These are phyloP conservation scores for Brassicogethes aeneus DNA, from an alignment of 2,888 invertebrate genomes.

Conservation along the genomic window DNA sequence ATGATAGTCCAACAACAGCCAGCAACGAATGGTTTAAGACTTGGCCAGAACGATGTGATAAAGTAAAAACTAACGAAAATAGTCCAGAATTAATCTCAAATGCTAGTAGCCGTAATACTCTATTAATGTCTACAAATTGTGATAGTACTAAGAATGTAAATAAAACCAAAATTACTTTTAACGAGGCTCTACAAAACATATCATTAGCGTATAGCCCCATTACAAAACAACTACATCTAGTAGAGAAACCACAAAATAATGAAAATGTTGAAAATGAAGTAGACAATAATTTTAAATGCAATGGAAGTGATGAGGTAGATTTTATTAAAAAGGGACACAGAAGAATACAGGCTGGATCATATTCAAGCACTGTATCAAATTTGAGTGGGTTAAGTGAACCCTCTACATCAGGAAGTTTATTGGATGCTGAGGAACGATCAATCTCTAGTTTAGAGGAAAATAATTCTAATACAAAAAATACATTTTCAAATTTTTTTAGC, in stretches of 20 bases:
- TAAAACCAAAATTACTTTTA: constrained; percentile 49
- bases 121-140: constrained; percentile 19
- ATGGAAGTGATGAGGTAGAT: constrained; percentile 11
- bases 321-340: constrained; percentile 37
- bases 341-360: constrained; percentile 52
- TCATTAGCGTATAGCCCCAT: constrained; percentile 66
- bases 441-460: constrained; percentile 25
- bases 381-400: constrained; percentile 63
- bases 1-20: constrained; percentile 9
- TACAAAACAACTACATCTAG: constrained; percentile 61
- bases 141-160: constrained; percentile 29
- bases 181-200: constrained; percentile 63
- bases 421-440: constrained; percentile 34
- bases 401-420: constrained; percentile 51
- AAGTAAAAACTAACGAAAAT: constrained; percentile 30
- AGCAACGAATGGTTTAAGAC: constrained; percentile 41
- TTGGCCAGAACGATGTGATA: constrained; percentile 43
- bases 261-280: background rate
- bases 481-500: constrained; percentile 53
- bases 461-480: constrained; percentile 50
- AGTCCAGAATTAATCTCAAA: constrained; percentile 17
- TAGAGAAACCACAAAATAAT: constrained; percentile 37
- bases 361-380: constrained; percentile 62
- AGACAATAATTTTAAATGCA: constrained; percentile 15
- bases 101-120: constrained; percentile 21